Conservation (phyloP, 2,797 vertebrate species). For the Spatula clypeata region DNA sequence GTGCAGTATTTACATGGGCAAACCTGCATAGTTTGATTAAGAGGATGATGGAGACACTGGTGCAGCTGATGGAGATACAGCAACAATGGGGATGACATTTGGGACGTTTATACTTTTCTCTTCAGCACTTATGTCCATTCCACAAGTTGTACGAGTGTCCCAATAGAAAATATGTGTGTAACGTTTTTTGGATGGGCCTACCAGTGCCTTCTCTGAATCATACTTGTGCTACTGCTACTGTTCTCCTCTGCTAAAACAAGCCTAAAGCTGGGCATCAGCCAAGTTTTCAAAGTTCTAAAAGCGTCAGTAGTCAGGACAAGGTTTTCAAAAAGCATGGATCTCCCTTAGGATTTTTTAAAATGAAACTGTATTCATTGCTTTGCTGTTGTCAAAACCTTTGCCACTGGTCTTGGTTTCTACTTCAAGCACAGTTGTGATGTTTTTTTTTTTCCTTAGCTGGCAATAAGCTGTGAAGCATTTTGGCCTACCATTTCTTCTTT, state of each 20-base stretch:
- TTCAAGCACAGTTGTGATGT: background rate
- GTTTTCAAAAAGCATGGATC: background rate
- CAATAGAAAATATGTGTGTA: background rate
- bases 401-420: background rate
- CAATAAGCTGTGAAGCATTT: background rate
- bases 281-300: background rate
- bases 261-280: background rate
- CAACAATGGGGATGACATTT: background rate
- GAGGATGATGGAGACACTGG: background rate
- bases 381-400: background rate
- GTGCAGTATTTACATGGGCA: background rate
- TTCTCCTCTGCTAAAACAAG: background rate
- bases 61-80: background rate
- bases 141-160: background rate
- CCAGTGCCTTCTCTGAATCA: background rate
- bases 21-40: background rate
- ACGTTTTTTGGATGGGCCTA: background rate
- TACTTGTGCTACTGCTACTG: background rate
- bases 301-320: background rate
- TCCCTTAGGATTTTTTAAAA: background rate
- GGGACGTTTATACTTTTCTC: background rate
- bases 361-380: background rate
- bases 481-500: background rate
- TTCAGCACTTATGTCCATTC: background rate
- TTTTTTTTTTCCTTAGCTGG: background rate